phyloP scores from a whole-genome alignment of 2,113 vertebrate genomes.

The Nestor notabilis region DNA sequence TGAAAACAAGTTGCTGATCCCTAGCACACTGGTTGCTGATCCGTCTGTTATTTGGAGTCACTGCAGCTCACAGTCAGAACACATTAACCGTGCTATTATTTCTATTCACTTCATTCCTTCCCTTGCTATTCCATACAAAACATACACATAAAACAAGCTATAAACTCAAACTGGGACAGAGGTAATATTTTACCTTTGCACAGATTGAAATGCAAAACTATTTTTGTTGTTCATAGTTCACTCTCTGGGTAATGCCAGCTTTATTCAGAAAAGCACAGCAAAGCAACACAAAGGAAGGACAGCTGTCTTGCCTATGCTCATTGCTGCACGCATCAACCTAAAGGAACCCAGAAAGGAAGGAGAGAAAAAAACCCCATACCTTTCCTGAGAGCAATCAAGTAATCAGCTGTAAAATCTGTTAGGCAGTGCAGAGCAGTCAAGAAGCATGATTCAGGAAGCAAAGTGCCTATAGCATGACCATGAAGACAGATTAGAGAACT shows the following conservation, averaged over 20 bases:
- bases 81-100: background rate
- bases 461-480: background rate
- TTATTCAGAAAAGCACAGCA: background rate
- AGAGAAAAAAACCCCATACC: background rate
- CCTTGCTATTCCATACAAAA: background rate
- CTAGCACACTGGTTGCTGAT: background rate
- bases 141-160: background rate
- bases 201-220: background rate
- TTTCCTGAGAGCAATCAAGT: background rate
- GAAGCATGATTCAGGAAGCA: background rate
- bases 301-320: background rate
- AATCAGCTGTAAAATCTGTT: background rate
- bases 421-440: rapidly evolving
- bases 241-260: background rate
- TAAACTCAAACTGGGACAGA: background rate
- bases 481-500: background rate
- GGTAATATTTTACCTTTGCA: background rate
- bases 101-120: background rate
- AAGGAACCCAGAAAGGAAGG: background rate
- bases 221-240: background rate
- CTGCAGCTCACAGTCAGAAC: background rate
- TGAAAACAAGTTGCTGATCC: background rate
- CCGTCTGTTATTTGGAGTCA: background rate
- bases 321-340: background rate
- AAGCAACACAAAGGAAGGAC: background rate